phyloP scores from a whole-genome alignment of 2,888 invertebrate genomes.

The Neuroscelio doddi region DNA sequence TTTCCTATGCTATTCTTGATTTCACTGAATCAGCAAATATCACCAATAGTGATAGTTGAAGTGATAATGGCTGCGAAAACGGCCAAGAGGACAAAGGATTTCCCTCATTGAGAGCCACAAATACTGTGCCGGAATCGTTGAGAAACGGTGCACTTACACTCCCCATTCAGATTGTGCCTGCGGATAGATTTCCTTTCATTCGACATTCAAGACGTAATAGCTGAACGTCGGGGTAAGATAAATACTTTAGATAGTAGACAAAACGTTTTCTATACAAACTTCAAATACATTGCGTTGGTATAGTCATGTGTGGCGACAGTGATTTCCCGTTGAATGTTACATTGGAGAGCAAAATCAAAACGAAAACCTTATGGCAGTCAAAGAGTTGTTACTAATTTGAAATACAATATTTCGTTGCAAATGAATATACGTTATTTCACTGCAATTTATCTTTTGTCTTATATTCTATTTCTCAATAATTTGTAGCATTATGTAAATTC shows the following conservation, averaged over 20 bases:
- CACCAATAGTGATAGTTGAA: conserved; percentile 15
- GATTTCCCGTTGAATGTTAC: no score
- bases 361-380: no score
- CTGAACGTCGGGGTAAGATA: conserved; percentile 3
- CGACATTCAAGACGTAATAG: conserved; percentile 12
- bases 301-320: no score
- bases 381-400: no score
- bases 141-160: conserved; percentile 24
- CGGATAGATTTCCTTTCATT: conserved; percentile 25
- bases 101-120: conserved; percentile 18
- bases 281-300: neutral
- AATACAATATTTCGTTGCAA: no score
- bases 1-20: no score
- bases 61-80: conserved; percentile 44
- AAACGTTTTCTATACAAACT: conserved; percentile 5
- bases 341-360: no score
- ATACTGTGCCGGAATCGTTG: conserved; percentile 10
- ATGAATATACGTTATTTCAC: no score
- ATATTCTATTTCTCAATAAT: no score
- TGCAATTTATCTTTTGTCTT: no score
- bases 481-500: no score
- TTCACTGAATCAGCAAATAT: conserved; percentile 10
- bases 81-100: conserved; percentile 25
- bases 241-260: conserved; percentile 7
- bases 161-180: conserved; percentile 19